A percentile compares a stretch with the other conserved stretches of the same genome.
phyloP scores from a whole-genome alignment of 1,140 invertebrate species.

The Dinoponera quadriceps region DNA sequence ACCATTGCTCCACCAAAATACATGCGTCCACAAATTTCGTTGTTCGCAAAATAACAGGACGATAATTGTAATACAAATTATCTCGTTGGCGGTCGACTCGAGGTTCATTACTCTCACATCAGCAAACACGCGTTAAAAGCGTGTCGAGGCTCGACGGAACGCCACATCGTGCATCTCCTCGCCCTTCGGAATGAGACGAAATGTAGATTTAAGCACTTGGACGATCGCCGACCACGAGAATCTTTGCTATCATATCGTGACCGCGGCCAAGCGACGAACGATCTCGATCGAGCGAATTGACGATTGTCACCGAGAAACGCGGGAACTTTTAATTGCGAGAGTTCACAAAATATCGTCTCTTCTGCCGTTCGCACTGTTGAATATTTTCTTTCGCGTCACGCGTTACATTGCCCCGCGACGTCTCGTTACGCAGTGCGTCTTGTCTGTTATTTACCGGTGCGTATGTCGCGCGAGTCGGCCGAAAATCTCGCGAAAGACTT shows the following conservation, averaged over 20 bases:
- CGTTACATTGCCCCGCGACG: neutral
- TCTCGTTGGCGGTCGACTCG: neutral
- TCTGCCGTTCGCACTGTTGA: neutral
- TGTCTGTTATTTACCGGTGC: neutral
- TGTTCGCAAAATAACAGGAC: conserved; percentile 2
- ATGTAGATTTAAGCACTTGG: conserved; percentile 47
- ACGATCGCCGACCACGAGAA: conserved; percentile 18
- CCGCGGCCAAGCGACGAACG: neutral
- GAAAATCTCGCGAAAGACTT: neutral
- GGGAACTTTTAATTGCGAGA: conserved; percentile 23
- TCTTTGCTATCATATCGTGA: neutral
- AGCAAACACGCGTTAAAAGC: neutral
- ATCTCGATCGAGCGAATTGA: conserved; percentile 2
- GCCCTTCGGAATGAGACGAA: neutral
- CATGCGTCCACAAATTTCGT: neutral
- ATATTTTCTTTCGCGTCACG: neutral
- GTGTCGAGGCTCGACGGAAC: neutral
- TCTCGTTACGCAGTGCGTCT: neutral
- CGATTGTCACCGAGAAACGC: neutral
- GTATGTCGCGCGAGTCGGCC: conserved; percentile 10
- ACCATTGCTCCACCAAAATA: no score
- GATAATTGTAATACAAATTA: neutral
- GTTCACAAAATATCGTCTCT: neutral
- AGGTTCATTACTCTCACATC: neutral
- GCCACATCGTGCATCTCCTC: neutral